Evolutionary conservation across 2,888 invertebrate genomes (phyloP).

Genomic region (Thymelicus lineola): DNA sequence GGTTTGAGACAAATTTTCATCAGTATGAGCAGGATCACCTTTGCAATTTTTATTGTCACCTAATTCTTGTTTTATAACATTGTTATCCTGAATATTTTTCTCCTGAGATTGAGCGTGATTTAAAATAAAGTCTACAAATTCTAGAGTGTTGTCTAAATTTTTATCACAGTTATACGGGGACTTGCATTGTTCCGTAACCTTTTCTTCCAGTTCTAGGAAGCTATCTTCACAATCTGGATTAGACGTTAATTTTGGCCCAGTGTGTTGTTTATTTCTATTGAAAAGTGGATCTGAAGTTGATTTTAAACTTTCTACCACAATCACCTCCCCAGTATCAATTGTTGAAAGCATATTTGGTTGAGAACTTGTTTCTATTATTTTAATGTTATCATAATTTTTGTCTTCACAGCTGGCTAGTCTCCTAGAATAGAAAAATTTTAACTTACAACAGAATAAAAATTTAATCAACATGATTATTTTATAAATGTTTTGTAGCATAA

Average conservation of each 20-base stretch:
- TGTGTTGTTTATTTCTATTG: conserved; percentile 14
- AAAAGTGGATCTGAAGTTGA: conserved; percentile 31
- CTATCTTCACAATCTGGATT: conserved; percentile 52
- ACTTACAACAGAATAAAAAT: background rate
- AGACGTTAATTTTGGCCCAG: conserved; percentile 26
- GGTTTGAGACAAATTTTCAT: conserved; percentile 4
- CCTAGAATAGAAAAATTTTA: background rate
- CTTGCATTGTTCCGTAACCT: conserved; percentile 55
- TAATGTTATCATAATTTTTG: conserved; percentile 50
- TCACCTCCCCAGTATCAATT: background rate
- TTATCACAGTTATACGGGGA: conserved; percentile 46
- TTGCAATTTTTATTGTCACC: background rate
- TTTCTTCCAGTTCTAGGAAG: conserved; percentile 63
- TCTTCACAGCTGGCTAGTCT: background rate
- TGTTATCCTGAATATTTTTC: background rate
- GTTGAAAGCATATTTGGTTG: conserved; percentile 58
- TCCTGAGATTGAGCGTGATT: conserved; percentile 51
- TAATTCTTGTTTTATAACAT: conserved; percentile 9
- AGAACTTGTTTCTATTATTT: conserved; percentile 67
- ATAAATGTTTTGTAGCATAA: background rate
- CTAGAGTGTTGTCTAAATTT: conserved; percentile 63
- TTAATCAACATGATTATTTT: background rate
- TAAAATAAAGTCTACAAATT: conserved; percentile 64
- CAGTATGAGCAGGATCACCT: background rate
- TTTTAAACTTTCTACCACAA: conserved; percentile 7